Evolutionary conservation across 2,888 invertebrate genomes (phyloP), one percentile per base, ranked within the genome.

Genomic region (Heliconius ismenius): DNA sequence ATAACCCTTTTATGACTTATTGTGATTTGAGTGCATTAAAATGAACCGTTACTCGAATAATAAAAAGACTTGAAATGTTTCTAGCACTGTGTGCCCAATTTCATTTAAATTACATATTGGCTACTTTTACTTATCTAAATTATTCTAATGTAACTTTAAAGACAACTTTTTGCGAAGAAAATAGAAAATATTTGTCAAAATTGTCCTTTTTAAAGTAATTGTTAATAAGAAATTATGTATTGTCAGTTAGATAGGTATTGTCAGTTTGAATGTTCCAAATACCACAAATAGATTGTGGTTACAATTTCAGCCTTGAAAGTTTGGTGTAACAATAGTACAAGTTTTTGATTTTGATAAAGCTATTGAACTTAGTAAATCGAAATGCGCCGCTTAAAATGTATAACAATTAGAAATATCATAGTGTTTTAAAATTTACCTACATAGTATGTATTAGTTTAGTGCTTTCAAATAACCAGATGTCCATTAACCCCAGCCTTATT

Each of bases 11-110:
- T 83, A 78, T 74, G 73, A 78, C 79, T 79, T 81, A 81, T 82
- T 82, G 80, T 81, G 80, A 81, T 77, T 77, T 65, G 39, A 79
- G 78, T 81, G 83, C 82, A 82, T 81, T 77, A 78, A 76, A 77
- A 75, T 54, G 75, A 79, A 84, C 86, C 85, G 85, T 84, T 87
- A 85, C 82, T 77, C 81, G 83, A 86, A 85, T 83, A 86, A 85
- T 83, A 78, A 81, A 83, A 81, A 82, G 74, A 76, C 81, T 82
- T 65, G 43, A 65, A 64, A 72, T 58, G 64, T 54, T 73, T 68
- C 58, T 64, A 54, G 73, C 69, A 63, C 69, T 74, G 63, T 69
- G 49, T 43, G 54, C 63, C 62, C 32, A 26, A 69, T 74, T 15
- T 64, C 49, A 32, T 28, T 74, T 68, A 69, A 68, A 65, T 49